A percentile compares a stretch with the other conserved stretches of the same genome.
These are phyloP conservation scores for Ochropleura plecta DNA, from an alignment of 2,888 invertebrate species.

Conservation along the genomic window DNA sequence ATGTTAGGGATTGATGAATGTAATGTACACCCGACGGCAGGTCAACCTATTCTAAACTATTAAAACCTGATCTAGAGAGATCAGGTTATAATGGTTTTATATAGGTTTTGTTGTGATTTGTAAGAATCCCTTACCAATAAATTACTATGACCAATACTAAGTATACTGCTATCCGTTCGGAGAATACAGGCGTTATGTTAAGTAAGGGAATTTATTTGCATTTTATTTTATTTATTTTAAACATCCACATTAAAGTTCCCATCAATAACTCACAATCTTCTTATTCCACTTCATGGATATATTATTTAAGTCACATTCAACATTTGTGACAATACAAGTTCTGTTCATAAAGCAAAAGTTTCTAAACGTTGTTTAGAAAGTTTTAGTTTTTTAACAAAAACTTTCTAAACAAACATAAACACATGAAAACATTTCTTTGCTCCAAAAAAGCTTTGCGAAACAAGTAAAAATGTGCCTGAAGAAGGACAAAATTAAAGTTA, in stretches of 20 bases:
- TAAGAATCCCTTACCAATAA: too few species aligned
- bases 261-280: not conserved
- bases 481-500: conserved; percentile 66
- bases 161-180: too few species aligned
- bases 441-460: conserved; percentile 42
- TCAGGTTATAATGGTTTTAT: too few species aligned
- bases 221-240: not conserved
- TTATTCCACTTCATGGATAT: not conserved
- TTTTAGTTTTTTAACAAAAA: not conserved
- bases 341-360: conserved; percentile 1
- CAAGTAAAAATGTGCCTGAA: conserved; percentile 52
- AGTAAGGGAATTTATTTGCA: too few species aligned
- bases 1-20: too few species aligned
- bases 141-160: too few species aligned
- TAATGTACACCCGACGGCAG: too few species aligned
- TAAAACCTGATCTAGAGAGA: too few species aligned
- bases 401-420: conserved; percentile 42
- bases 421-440: conserved; percentile 46
- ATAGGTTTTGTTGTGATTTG: too few species aligned
- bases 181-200: too few species aligned
- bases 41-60: too few species aligned
- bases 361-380: too few species aligned
- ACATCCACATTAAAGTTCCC: not conserved
- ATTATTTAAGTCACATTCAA: conserved; percentile 20
- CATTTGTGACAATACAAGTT: conserved; percentile 28